Conservation (phyloP, 2,797 vertebrate genomes). For the Adelosebastes latens region DNA sequence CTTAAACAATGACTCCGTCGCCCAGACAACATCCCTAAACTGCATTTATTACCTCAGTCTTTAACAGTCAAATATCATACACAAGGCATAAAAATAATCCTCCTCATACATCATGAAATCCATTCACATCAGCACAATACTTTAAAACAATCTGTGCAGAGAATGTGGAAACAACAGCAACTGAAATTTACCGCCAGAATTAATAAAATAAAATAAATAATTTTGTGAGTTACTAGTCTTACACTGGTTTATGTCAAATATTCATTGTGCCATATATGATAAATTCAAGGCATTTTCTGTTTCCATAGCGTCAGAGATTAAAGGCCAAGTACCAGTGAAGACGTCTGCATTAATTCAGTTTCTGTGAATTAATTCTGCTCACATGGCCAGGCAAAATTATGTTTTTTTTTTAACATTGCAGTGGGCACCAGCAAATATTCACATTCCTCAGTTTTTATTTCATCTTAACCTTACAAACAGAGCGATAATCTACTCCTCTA, state of each 20-base stretch:
- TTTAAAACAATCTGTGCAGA: slow-evolving; percentile 25
- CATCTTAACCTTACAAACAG: not conserved
- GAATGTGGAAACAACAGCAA: slow-evolving; percentile 1
- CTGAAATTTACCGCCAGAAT: not conserved
- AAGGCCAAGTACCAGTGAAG: not conserved
- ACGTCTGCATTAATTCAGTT: not conserved
- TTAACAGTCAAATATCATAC: slow-evolving; percentile 53
- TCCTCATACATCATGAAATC: slow-evolving; percentile 14
- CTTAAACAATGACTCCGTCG: slow-evolving; percentile 23
- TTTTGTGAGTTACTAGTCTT: not conserved
- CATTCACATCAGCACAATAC: slow-evolving; percentile 16
- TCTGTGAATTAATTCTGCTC: slow-evolving; percentile 10
- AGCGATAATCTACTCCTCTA: not conserved
- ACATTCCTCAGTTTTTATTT: not conserved
- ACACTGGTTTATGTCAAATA: not conserved
- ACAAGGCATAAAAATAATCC: slow-evolving; percentile 49
- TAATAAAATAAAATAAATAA: not conserved
- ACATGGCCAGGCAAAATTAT: not conserved
- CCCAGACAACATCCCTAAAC: slow-evolving; percentile 39
- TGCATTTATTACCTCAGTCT: slow-evolving; percentile 71
- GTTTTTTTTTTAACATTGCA: not conserved
- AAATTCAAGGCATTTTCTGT: not conserved
- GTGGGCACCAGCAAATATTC: not conserved
- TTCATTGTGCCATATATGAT: not conserved
- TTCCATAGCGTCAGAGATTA: not conserved